Evolutionary conservation across 2,113 vertebrate genomes (phyloP).

Genomic region (Triplophysa siluroides): DNA sequence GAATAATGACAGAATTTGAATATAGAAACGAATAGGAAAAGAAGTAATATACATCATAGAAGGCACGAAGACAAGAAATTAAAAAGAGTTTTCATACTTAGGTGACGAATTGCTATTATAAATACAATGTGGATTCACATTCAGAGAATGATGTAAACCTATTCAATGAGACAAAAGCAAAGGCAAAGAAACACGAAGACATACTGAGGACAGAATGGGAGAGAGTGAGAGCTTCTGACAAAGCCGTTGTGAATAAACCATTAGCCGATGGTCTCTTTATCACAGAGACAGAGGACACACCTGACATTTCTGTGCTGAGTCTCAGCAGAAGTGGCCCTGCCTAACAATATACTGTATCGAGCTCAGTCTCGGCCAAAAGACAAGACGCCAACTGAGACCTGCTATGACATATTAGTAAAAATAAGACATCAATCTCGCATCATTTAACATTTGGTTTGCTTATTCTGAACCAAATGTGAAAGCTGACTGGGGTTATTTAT

Average conservation of each 20-base stretch:
- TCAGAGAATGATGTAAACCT: too few species aligned
- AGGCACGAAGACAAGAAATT: too few species aligned
- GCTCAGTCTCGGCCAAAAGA: not conserved
- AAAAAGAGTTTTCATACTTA: too few species aligned
- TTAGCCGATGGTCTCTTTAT: constrained; percentile 35
- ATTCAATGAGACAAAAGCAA: not conserved
- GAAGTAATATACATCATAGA: too few species aligned
- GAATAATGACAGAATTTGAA: too few species aligned
- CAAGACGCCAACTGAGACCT: not conserved
- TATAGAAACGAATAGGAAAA: too few species aligned
- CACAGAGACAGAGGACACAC: constrained; percentile 34
- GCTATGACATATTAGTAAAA: constrained; percentile 1
- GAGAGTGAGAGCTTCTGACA: constrained; percentile 7
- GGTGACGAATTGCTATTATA: too few species aligned
- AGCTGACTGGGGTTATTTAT: not conserved
- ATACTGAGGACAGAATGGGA: not conserved
- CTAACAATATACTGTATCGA: constrained; percentile 1
- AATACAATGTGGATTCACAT: too few species aligned
- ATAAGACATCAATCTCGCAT: not conserved
- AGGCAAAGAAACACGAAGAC: not conserved
- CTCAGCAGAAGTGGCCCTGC: constrained; percentile 37
- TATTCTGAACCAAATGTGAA: not conserved
- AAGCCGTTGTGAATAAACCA: constrained; percentile 46
- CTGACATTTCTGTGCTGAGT: constrained; percentile 37
- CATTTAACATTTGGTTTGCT: not conserved